Percentiles rank a stretch among this genome's conserved stretches.
Evolutionary conservation across 2,797 vertebrate genomes (phyloP).

Genomic region (Melanotaenia maccullochi): DNA sequence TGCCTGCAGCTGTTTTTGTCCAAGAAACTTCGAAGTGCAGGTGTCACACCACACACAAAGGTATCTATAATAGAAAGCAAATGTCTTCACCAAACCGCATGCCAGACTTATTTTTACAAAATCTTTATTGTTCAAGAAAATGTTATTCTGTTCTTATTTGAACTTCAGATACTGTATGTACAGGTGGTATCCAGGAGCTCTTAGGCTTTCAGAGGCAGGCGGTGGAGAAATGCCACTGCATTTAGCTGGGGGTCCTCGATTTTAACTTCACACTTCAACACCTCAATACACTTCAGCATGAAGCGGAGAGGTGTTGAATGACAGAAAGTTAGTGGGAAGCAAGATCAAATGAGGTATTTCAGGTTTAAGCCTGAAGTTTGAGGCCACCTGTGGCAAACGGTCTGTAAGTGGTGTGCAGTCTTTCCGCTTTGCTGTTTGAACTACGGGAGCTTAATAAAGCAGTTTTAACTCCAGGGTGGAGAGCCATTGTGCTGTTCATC

Average conservation of each 20-base stretch:
- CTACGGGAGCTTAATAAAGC: slow-evolving; percentile 68
- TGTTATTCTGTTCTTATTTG: slow-evolving; percentile 59
- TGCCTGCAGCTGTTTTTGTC: slow-evolving; percentile 43
- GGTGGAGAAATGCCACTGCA: slow-evolving; percentile 34
- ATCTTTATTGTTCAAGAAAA: slow-evolving; percentile 60
- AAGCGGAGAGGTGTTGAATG: slow-evolving; percentile 54
- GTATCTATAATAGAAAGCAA: slow-evolving; percentile 39
- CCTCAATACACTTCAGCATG: slow-evolving; percentile 33
- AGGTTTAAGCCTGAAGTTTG: slow-evolving; percentile 57
- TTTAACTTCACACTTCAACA: slow-evolving; percentile 61
- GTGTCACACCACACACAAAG: slow-evolving; percentile 24
- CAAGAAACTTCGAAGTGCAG: slow-evolving; percentile 13
- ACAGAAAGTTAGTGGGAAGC: slow-evolving; percentile 32
- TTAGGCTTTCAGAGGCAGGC: slow-evolving; percentile 16
- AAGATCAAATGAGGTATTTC: slow-evolving; percentile 47
- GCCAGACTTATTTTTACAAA: slow-evolving; percentile 41
- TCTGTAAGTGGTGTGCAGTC: slow-evolving; percentile 34
- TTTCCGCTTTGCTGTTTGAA: slow-evolving; percentile 48
- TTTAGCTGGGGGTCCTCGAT: slow-evolving; percentile 61
- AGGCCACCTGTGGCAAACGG: slow-evolving; percentile 42
- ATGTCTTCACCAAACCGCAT: slow-evolving; percentile 33
- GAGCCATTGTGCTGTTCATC: slow-evolving; percentile 64
- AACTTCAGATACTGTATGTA: slow-evolving; percentile 50
- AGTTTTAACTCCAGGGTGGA: slow-evolving; percentile 52
- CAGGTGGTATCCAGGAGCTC: slow-evolving; percentile 52